phyloP scores from a whole-genome alignment of 2,113 vertebrate species.

The Galemys pyrenaicus region DNA sequence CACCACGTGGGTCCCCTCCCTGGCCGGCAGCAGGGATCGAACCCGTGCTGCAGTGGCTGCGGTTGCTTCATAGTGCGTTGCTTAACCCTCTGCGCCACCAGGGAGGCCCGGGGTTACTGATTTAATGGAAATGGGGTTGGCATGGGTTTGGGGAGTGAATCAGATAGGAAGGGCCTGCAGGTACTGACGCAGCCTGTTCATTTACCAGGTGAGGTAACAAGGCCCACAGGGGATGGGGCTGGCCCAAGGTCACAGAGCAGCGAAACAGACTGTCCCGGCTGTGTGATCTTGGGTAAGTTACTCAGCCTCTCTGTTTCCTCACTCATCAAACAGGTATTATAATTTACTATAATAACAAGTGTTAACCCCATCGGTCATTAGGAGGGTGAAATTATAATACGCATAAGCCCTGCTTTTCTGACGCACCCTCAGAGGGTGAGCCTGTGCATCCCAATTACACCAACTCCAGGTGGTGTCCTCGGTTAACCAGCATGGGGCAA shows the following conservation, averaged over 20 bases:
- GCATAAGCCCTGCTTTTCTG: neutral
- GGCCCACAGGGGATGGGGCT: neutral
- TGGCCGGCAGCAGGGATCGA: no score
- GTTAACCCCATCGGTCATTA: neutral
- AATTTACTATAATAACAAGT: neutral
- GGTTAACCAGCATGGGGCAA: no score
- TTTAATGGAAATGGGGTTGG: neutral
- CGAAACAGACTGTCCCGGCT: neutral
- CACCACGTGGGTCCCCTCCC: no score
- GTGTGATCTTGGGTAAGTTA: neutral
- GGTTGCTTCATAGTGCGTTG: no score
- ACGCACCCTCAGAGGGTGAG: neutral
- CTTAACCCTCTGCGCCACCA: no score
- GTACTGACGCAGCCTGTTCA: neutral
- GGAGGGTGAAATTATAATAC: neutral
- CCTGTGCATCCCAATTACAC: fast-evolving
- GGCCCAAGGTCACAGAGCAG: neutral
- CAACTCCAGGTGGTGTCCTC: no score
- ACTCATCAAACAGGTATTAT: neutral
- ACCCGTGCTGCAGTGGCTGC: no score
- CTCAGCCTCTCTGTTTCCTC: neutral
- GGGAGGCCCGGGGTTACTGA: no score
- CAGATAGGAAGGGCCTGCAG: neutral
- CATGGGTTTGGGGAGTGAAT: neutral
- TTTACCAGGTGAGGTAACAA: neutral